Base-by-base conservation (phyloP, 1,140 invertebrate genomes). In the Bombus pyrosoma region DNA sequence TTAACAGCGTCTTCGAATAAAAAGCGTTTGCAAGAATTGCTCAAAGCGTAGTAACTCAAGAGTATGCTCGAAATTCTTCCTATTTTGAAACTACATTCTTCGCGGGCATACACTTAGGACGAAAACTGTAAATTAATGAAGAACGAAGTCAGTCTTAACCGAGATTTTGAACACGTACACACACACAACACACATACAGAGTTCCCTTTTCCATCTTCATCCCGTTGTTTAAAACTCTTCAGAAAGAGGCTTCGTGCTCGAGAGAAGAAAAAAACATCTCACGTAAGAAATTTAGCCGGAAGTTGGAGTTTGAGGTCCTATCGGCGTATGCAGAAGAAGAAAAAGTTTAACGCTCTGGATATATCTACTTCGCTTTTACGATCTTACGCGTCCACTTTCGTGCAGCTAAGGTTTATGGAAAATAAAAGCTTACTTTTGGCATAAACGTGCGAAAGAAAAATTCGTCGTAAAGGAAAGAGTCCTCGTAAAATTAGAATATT, bases 401-500 rank as follows among this genome's bases (percentile, higher is more conserved):
- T 15, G 75, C 80, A 18, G 87, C 86, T 79, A 92, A 92, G 90
- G 89, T 92, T 92, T 92, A 91, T 92, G 91, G 91, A 93, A 93
- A 93, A 93, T 92, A 93, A 91, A 91, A 87, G 77, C 80, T 91
- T 84, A 88, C 82, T 88, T 90, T 85, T 85, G 73, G 82, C 76
- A 72, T 86, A 91, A 91, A 90, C 77, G 86, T 59, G 81, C 79
- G 86, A 73, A 84, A 77, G 84, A 72, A 68, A 68, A 90, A 90
- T 85, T 90, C 84, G 77, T 69, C 84, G 78, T 90, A 90, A 91
- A 88, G 80, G 57, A 62, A 79, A 88, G 84, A 90, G 82, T 77
- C 79, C 76, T 89, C 90, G 85, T 93, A 93, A 93, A 93, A 92
- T 93, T 93, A 86, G 89, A 93, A 90, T 92, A 92, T 93, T 92